Conservation (phyloP, 2,888 invertebrate genomes). For the Mellilla xanthometata region DNA sequence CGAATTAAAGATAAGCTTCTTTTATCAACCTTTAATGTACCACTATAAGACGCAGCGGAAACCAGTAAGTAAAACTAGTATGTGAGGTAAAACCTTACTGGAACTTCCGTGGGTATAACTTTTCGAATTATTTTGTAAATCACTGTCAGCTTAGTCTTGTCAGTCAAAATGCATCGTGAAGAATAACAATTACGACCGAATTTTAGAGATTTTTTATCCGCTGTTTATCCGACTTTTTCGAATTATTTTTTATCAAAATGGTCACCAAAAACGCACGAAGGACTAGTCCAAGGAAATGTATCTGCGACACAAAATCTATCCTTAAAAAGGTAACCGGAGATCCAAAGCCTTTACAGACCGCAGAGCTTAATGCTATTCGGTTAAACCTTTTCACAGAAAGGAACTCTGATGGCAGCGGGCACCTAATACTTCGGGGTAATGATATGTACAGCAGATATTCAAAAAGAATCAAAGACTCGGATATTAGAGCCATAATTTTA, state of each 20-base stretch:
- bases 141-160: too few species aligned
- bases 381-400: conserved; percentile 72
- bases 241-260: conserved; percentile 3
- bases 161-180: too few species aligned
- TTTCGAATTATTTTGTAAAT: too few species aligned
- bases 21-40: too few species aligned
- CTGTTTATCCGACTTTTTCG: too few species aligned
- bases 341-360: conserved; percentile 35
- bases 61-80: too few species aligned
- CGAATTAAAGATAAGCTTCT: too few species aligned
- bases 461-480: conserved; percentile 67
- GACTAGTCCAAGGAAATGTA: conserved; percentile 48
- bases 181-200: too few species aligned
- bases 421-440: conserved; percentile 76
- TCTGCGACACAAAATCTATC: conserved; percentile 50
- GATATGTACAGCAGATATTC: conserved; percentile 70
- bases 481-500: conserved; percentile 72
- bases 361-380: conserved; percentile 55
- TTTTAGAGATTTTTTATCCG: background rate
- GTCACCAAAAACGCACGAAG: background rate
- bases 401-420: conserved; percentile 78
- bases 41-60: too few species aligned
- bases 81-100: too few species aligned
- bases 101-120: too few species aligned
- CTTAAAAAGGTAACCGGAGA: conserved; percentile 51